Evolutionary conservation across 2,797 vertebrate species (phyloP), one percentile per base, ranked within the genome.

Genomic region (Odontamblyopus lacepedii): DNA sequence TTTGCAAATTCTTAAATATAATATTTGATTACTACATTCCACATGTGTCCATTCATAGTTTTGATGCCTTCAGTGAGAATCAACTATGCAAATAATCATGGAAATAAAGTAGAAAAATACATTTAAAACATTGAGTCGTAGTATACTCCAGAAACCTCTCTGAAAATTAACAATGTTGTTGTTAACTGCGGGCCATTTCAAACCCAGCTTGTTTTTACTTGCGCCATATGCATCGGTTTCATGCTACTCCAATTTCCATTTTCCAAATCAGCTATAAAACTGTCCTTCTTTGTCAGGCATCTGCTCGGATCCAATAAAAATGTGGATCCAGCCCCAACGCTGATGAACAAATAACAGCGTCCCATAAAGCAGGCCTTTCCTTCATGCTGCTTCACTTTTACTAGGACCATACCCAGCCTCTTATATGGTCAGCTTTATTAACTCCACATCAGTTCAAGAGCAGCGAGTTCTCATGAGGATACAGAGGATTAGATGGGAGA

Each of bases 401-500:
- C 74, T 69, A 53, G 63, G 60, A 26, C 38, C 67, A 51, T 53
- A 76, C 53, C 30, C 60, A 9, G 6, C 55, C 56, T 75, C 15
- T 83, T 80, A 75, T 55, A 75, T 1, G 44, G 35, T 65, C 68
- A 55, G 61, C 66, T 87, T 81, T 72, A 81, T 83, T 81, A 74
- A 80, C 72, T 73, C 68, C 76, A 70, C 83, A 81, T 72, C 75
- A 74, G 69, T 78, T 73, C 66, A 72, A 75, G 50, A 60, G 55
- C 63, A 12, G 56, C 63, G 23, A 23, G 1, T 66, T 76, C 75
- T 63, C 56, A 69, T 70, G 57, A 75, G 72, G 73, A 50, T 27
- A 74, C 19, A 29, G 19, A 70, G 16, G 72, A 71, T 60, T 76
- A 63, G 51, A 77, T 63, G n/a, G 48, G 18, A 27, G 48, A 23